Evolutionary conservation across 2,888 invertebrate genomes (phyloP), one percentile per base, ranked within the genome.

Genomic region (Syrphus vitripennis): DNA sequence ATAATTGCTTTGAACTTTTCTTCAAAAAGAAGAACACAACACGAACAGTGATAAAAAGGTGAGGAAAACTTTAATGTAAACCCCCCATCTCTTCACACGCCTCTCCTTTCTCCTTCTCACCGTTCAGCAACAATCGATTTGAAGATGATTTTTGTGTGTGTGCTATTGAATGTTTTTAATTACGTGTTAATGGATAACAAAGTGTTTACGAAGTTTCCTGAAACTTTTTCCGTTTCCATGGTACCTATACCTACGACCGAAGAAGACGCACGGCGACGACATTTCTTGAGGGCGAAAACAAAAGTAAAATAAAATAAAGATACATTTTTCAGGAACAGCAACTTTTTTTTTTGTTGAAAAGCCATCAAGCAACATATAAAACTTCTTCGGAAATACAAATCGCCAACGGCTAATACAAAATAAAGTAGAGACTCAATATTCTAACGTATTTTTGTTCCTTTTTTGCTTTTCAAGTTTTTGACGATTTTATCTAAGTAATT

Each of bases 401-500:
- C 29, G 76, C 84, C 74, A 65, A 24, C 26, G 81, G 84, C 34
- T n/a, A 59, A 34, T 50, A n/a, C 24, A 1, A 50, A 50, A 24
- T 24, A 24, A 24, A 50, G 14, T 14, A 16, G 26, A 48, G 21
- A 21, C 48, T 48, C 21, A 4, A 48, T 48, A 48, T 21, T 48
- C 21, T 0, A 24, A 5, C 2, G 50, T 21, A 5, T 21, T 7
- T 21, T 21, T 24, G 4, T 21, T 48, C 6, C 3, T 26, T n/a
- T 14, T 26, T n/a, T 50, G 14, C 2, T 59, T n/a, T 34, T 37
- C 37, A 59, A 37, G 21, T 59, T 34, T n/a, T 59, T 59, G 34
- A 59, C 40, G 81, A 84, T 84, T 76, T 84, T 84, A 84, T 84
- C 84, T 84, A 7, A 10, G 80, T 80, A 80, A 84, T 84, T 84